A percentile compares a stretch with the other conserved stretches of the same genome.
Evolutionary conservation across 2,113 vertebrate genomes (phyloP).

Genomic region (Pelusios castaneus): DNA sequence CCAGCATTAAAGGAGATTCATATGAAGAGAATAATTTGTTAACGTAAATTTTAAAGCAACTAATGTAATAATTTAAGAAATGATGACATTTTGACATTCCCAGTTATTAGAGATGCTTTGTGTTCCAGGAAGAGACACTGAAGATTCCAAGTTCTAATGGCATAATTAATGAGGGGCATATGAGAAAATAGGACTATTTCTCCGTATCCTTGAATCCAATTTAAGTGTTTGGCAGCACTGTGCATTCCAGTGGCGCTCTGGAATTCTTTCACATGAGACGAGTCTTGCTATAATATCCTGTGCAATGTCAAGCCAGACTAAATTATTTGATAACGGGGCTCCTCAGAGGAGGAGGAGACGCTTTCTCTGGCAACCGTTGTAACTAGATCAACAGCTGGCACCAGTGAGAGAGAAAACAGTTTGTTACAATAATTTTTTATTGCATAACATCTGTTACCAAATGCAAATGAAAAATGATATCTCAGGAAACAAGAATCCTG

Average conservation of each 20-base stretch:
- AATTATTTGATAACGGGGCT: neutral
- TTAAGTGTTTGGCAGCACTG: neutral
- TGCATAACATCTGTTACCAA: neutral
- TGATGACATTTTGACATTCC: neutral
- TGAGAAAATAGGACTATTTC: neutral
- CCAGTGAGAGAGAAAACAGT: neutral
- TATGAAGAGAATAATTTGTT: neutral
- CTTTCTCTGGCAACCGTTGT: accelerated
- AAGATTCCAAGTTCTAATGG: neutral
- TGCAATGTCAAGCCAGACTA: neutral
- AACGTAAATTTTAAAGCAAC: neutral
- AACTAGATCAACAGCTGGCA: neutral
- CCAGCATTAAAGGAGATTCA: neutral
- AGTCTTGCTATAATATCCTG: neutral
- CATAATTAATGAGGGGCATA: constrained; percentile 7
- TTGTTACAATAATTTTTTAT: neutral
- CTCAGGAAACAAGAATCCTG: neutral
- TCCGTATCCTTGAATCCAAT: neutral
- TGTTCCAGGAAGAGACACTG: neutral
- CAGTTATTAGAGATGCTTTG: neutral
- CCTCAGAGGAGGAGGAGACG: neutral
- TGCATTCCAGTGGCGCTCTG: constrained; percentile 21
- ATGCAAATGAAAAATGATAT: neutral
- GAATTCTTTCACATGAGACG: neutral
- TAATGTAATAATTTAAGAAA: neutral